Evolutionary conservation across 1,140 invertebrate species (phyloP).

Genomic region (Lordiphosa clarofinis): DNA sequence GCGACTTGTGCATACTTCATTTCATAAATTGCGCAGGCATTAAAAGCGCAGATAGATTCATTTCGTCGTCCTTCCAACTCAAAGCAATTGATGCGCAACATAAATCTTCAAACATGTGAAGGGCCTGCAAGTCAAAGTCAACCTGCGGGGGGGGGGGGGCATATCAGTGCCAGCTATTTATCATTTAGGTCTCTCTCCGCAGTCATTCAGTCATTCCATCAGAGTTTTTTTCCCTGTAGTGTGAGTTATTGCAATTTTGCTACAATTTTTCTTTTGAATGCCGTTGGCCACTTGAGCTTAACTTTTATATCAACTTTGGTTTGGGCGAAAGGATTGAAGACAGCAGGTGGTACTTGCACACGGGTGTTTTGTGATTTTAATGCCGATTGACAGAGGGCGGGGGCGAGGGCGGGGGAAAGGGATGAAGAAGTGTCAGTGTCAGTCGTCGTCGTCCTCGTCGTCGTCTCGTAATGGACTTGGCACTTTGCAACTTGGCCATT

Average conservation of each 20-base stretch:
- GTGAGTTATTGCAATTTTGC: conserved; percentile 74
- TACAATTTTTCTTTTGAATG: conserved; percentile 67
- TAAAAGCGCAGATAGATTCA: conserved; percentile 57
- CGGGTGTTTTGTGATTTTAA: conserved; percentile 74
- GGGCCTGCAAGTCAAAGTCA: conserved; percentile 38
- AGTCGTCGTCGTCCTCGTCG: too few species aligned
- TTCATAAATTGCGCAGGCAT: conserved; percentile 71
- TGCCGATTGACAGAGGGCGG: conserved; percentile 64
- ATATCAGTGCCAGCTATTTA: conserved; percentile 64
- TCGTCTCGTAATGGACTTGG: conserved; percentile 64
- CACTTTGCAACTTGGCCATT: conserved; percentile 74
- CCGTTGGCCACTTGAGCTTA: conserved; percentile 61
- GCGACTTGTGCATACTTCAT: conserved; percentile 64
- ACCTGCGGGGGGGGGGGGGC: conserved; percentile 41
- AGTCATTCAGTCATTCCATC: conserved; percentile 48
- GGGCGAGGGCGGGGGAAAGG: not conserved
- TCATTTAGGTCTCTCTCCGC: conserved; percentile 48
- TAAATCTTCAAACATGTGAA: conserved; percentile 70
- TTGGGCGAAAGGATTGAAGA: conserved; percentile 34
- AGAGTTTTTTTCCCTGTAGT: conserved; percentile 27
- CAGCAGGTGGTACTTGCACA: conserved; percentile 36
- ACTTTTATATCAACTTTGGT: conserved; percentile 55
- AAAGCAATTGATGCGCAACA: conserved; percentile 69
- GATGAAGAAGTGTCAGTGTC: conserved; percentile 23
- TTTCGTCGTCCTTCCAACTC: conserved; percentile 14